Base-by-base conservation (phyloP, 2,888 invertebrate species). In the Temnothorax rugatulus region DNA sequence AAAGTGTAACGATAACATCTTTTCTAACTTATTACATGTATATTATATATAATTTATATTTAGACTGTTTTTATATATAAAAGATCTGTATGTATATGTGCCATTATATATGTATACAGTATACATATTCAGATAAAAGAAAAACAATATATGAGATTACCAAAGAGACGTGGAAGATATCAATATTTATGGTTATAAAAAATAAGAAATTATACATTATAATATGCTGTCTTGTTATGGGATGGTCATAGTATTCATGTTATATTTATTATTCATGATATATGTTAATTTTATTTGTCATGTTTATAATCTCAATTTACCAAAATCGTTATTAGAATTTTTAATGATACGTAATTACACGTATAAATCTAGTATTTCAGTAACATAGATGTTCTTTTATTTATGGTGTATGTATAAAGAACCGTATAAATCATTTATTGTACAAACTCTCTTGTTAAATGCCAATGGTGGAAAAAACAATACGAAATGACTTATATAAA, bases 51-150 rank as follows among this genome's bases (percentile, higher is more conserved):
- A 76, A 76, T 63, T 64, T 63, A 64, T 82, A 82, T 64, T 64
- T 63, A 75, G 18, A 18, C 34, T 68, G 52, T 71, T 71, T 75
- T 83, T 77, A 68, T 68, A 68, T 86, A 83, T 85, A 73, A 75
- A 79, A 52, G 52, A 82, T 84, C 38, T 66, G 44, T 61, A 59
- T 50, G 73, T 57, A 73, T 57, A 50, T 79, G 81, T 54, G 82
- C 64, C 68, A 64, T 52, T 68, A 74, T 73, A 86, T 69, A 85
- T 86, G 82, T 85, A 76, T 85, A 64, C 38, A 63, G 52, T 50
- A 83, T 85, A 85, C 75, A 89, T 82, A 85, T 87, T 84, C 85
- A 84, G 73, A 84, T 77, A 41, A 52, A 71, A 41, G 25, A 59
- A 77, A 34, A 54, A 29, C 4, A 66, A 41, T 50, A n/a, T 61